Percentiles rank a stretch among this genome's conserved stretches.
phyloP scores from a whole-genome alignment of 2,797 vertebrate species.

The Kryptopterus vitreolus region DNA sequence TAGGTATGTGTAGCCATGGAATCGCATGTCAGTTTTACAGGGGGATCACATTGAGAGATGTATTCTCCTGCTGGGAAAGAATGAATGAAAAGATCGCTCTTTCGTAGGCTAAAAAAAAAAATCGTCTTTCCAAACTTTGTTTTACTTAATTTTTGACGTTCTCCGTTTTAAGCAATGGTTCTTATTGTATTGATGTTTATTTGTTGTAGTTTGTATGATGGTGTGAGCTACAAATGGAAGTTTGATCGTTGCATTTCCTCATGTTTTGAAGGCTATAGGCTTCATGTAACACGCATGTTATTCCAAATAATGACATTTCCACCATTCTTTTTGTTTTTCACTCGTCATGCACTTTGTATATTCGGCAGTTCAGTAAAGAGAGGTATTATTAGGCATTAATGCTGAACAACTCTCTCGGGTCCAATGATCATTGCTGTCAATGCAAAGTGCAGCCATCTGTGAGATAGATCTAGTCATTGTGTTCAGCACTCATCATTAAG shows the following conservation, averaged over 20 bases:
- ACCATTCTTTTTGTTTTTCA: background rate
- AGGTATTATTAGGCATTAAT: slow-evolving; percentile 37
- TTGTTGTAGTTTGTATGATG: slow-evolving; percentile 45
- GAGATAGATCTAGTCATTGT: slow-evolving; percentile 36
- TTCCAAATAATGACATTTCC: background rate
- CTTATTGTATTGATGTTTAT: slow-evolving; percentile 57
- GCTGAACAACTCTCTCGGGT: slow-evolving; percentile 40
- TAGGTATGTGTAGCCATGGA: background rate
- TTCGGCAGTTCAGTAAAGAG: slow-evolving; percentile 20
- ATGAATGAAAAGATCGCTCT: background rate
- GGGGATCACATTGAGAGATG: background rate
- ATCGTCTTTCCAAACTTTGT: slow-evolving; percentile 54
- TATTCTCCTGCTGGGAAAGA: background rate
- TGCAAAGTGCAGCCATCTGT: slow-evolving; percentile 46
- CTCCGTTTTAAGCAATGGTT: slow-evolving; percentile 67
- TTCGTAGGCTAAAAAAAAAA: slow-evolving; percentile 23
- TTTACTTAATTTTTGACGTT: slow-evolving; percentile 71
- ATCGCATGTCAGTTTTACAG: background rate
- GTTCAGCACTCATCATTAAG: background rate
- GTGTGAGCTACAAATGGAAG: background rate
- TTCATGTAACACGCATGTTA: background rate
- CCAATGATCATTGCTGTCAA: slow-evolving; percentile 37
- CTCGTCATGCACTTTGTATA: background rate
- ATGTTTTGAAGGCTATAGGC: background rate
- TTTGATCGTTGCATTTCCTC: background rate